These are phyloP conservation scores for Bradynema listronoti DNA, from an alignment of 1,140 invertebrate species.

Conservation along the genomic window DNA sequence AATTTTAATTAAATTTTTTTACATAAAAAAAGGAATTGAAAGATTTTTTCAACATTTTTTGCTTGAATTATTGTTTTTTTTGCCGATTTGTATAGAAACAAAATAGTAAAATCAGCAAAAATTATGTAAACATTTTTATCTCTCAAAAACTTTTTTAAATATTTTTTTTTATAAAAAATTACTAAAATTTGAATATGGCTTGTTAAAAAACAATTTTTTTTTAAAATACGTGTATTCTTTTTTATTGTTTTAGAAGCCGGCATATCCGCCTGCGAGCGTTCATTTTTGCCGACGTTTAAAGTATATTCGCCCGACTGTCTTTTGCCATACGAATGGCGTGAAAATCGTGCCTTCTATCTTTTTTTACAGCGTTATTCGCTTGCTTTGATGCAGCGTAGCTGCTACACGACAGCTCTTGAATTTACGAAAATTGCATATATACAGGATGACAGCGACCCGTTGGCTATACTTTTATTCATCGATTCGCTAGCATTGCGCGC, in stretches of 20 bases:
- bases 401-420: slow-evolving; percentile 33
- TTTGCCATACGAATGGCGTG: slow-evolving; percentile 29
- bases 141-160: no score
- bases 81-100: no score
- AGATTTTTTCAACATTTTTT: slow-evolving; percentile 12
- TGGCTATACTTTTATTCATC: slow-evolving; percentile 36
- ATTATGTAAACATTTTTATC: no score
- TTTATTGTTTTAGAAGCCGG: slow-evolving; percentile 43
- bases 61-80: slow-evolving; percentile 14
- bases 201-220: no score
- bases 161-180: no score
- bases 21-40: not conserved
- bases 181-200: no score
- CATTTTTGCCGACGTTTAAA: slow-evolving; percentile 30
- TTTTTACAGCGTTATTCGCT: slow-evolving; percentile 28
- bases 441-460: slow-evolving; percentile 35
- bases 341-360: slow-evolving; percentile 37
- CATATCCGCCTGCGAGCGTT: slow-evolving; percentile 31
- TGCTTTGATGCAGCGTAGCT: slow-evolving; percentile 21
- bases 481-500: slow-evolving; percentile 37
- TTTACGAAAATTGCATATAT: slow-evolving; percentile 40
- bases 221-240: no score
- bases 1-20: no score
- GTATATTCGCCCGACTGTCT: slow-evolving; percentile 28
- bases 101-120: no score